A percentile compares a stretch with the other conserved stretches of the same genome.
phyloP scores from a whole-genome alignment of 2,888 invertebrate genomes.

The Polyommatus iphigenia region DNA sequence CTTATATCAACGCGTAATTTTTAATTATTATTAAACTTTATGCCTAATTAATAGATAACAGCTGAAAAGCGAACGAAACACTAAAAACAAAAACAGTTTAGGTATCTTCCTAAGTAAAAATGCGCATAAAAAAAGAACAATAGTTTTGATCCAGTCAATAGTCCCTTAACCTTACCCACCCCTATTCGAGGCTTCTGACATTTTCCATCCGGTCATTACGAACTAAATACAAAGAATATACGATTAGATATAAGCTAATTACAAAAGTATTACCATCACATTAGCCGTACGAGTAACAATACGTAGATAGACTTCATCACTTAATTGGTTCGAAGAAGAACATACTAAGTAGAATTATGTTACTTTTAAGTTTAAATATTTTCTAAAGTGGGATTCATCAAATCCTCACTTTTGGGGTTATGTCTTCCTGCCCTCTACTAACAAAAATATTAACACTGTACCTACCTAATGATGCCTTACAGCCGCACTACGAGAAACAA shows the following conservation, averaged over 20 bases:
- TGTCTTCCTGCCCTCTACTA: too few relatives aligned
- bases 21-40: background rate
- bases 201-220: slow-evolving; percentile 29
- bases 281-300: background rate
- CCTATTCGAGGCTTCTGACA: slow-evolving; percentile 21
- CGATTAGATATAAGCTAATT: slow-evolving; percentile 9
- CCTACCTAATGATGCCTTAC: too few relatives aligned
- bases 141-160: slow-evolving; percentile 1
- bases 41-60: background rate
- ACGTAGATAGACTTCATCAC: too few relatives aligned
- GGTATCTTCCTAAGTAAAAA: background rate
- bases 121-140: background rate
- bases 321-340: background rate
- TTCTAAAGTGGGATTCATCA: too few relatives aligned
- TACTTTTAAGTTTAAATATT: background rate
- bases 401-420: too few relatives aligned
- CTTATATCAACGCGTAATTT: too few relatives aligned
- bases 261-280: background rate
- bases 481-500: too few relatives aligned
- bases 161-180: slow-evolving; percentile 23
- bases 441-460: too few relatives aligned
- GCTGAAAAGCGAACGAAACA: background rate
- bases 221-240: slow-evolving; percentile 4
- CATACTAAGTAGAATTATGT: background rate
- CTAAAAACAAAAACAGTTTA: background rate